Conservation (phyloP, 2,888 invertebrate genomes). For the Odontothrips loti region DNA sequence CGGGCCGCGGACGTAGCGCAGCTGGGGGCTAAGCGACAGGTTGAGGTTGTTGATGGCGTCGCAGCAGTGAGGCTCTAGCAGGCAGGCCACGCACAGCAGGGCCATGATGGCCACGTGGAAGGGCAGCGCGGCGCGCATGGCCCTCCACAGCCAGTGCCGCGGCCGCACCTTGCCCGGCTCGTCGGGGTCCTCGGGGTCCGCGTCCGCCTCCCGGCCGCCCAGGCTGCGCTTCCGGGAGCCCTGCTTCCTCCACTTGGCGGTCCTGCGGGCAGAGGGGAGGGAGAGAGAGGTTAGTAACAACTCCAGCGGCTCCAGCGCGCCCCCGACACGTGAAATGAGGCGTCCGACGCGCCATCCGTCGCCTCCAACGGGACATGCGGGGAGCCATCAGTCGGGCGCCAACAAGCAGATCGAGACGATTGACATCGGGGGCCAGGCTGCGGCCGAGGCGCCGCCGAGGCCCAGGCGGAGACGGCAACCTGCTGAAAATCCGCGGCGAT, state of each 20-base stretch:
- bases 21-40: conserved; percentile 70
- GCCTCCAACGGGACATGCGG: too few relatives aligned
- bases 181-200: conserved; percentile 52
- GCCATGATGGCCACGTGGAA: conserved; percentile 71
- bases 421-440: too few relatives aligned
- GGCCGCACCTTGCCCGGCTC: conserved; percentile 53
- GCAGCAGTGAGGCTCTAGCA: conserved; percentile 71
- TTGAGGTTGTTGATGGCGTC: conserved; percentile 72
- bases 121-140: conserved; percentile 67
- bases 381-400: too few relatives aligned
- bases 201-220: conserved; percentile 51
- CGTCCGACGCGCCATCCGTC: too few relatives aligned
- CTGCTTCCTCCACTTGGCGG: conserved; percentile 14
- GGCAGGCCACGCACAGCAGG: conserved; percentile 66
- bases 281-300: neutral
- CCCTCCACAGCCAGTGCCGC: conserved; percentile 65
- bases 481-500: neutral
- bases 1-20: conserved; percentile 76
- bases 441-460: too few relatives aligned
- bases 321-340: too few relatives aligned
- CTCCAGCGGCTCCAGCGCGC: too few relatives aligned
- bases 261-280: conserved; percentile 26
- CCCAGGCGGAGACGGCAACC: too few relatives aligned
- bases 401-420: too few relatives aligned
- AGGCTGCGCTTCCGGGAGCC: conserved; percentile 36